Conservation (phyloP, 1,140 invertebrate species). For the Neotoxoptera formosana region DNA sequence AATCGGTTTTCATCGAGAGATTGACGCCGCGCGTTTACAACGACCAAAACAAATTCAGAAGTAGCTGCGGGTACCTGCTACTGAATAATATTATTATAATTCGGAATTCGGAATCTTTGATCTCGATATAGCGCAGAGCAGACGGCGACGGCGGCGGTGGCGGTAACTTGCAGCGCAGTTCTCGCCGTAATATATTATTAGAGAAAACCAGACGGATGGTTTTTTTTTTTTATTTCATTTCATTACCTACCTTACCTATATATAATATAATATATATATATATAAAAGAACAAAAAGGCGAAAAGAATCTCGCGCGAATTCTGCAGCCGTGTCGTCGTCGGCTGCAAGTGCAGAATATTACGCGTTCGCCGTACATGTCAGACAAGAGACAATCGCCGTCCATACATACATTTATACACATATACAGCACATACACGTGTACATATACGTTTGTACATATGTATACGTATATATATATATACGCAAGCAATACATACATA, state of each 20-base stretch:
- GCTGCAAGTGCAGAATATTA: slow-evolving; percentile 23
- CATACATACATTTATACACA: not conserved
- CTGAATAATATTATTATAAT: too few species aligned
- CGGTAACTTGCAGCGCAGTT: too few species aligned
- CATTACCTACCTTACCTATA: too few species aligned
- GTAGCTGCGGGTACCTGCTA: not conserved
- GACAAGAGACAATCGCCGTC: not conserved
- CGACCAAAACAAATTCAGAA: not conserved
- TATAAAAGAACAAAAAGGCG: not conserved
- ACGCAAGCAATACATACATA: too few species aligned
- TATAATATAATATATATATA: too few species aligned
- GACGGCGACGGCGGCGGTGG: too few species aligned
- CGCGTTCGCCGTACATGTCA: not conserved
- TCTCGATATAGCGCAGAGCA: not conserved
- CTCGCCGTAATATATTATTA: too few species aligned
- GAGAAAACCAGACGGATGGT: not conserved
- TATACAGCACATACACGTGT: not conserved
- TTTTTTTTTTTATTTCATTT: not conserved
- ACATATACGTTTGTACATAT: not conserved
- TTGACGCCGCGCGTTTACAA: not conserved
- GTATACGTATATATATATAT: not conserved
- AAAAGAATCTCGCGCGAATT: slow-evolving; percentile 43
- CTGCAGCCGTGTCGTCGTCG: not conserved
- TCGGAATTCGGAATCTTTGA: slow-evolving; percentile 14
- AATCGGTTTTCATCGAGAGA: not conserved